Conservation (phyloP, 2,888 invertebrate genomes). For the Andricus curvator region DNA sequence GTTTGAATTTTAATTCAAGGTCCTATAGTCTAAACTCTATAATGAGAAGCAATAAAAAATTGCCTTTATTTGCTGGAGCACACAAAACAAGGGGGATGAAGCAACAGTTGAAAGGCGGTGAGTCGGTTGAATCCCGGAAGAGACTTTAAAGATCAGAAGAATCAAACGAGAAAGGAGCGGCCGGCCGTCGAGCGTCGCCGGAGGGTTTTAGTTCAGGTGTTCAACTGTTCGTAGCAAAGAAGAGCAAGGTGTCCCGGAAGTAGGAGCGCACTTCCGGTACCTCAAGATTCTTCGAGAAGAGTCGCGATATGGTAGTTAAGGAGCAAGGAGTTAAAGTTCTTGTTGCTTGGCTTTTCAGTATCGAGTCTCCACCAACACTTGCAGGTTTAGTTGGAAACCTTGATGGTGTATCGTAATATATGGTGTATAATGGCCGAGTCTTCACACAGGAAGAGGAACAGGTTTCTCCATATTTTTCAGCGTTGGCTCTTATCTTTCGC, state of each 20-base stretch:
- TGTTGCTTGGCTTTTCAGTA: slow-evolving; percentile 2
- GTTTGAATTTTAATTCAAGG: no score
- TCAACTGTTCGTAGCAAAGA: slow-evolving; percentile 47
- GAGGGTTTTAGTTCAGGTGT: slow-evolving; percentile 47
- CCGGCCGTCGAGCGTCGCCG: slow-evolving; percentile 56
- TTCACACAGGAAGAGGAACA: slow-evolving; percentile 71
- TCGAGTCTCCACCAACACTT: background rate
- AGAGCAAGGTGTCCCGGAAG: slow-evolving; percentile 56
- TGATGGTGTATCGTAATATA: slow-evolving; percentile 53
- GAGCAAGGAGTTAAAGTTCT: slow-evolving; percentile 35
- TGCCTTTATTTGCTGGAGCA: background rate
- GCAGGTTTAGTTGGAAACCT: background rate
- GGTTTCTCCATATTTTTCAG: slow-evolving; percentile 71
- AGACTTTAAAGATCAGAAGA: slow-evolving; percentile 35
- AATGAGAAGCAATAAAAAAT: no score
- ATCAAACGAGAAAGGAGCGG: slow-evolving; percentile 50
- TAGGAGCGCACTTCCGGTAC: slow-evolving; percentile 53
- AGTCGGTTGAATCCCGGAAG: slow-evolving; percentile 52
- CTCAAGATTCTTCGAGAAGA: slow-evolving; percentile 49
- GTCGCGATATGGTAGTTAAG: slow-evolving; percentile 39
- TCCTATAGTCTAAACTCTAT: no score
- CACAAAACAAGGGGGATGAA: slow-evolving; percentile 32
- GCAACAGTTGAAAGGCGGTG: slow-evolving; percentile 46
- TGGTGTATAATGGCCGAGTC: slow-evolving; percentile 67
- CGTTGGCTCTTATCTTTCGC: slow-evolving; percentile 65